Evolutionary conservation across 2,797 vertebrate species (phyloP), one percentile per base, ranked within the genome.

Genomic region (Cyclopterus lumpus): DNA sequence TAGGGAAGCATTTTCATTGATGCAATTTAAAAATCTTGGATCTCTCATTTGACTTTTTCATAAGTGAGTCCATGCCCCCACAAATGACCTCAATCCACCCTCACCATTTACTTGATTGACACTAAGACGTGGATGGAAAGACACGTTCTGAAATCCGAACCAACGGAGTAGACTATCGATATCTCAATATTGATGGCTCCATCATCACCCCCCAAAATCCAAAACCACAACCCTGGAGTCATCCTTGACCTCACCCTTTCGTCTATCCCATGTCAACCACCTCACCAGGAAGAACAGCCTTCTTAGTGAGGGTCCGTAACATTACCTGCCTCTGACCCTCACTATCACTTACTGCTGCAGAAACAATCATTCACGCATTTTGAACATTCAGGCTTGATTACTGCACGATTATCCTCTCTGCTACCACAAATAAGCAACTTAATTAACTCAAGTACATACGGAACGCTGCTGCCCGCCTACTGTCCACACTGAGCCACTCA

Each of bases 21-120:
- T 80, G 71, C 65, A 64, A 85, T 70, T 86, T 65, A 60, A 14
- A 63, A 79, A 79, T 75, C 42, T 22, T 80, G 16, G 57, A 54
- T 75, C 63, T 75, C 28, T 34, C 14, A 72, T 79, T 64, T 36
- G 54, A 32, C 54, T 18, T 22, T 71, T 77, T 67, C 42, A 12
- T 18, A 59, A 65, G 51, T 78, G 67, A 67, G 30, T 75, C 61
- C 40, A 42, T 42, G 16, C 30, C 22, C 6, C 57, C 26, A 70
- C 48, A 75, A 66, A 72, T 28, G 53, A 28, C 53, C 26, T 55
- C 8, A 26, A 15, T 28, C 24, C 8, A 55, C 26, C 26, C 12
- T 26, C 22, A 26, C 12, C 15, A 16, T 6, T 30, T 18, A 18
- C 53, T 30, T 55, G 8, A 55, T 8, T 28, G 15, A 55, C 14